These are phyloP conservation scores for Dysidea cf. avara DNA, from an alignment of 37 sponge, comb jelly and placozoan species.

Conservation along the genomic window DNA sequence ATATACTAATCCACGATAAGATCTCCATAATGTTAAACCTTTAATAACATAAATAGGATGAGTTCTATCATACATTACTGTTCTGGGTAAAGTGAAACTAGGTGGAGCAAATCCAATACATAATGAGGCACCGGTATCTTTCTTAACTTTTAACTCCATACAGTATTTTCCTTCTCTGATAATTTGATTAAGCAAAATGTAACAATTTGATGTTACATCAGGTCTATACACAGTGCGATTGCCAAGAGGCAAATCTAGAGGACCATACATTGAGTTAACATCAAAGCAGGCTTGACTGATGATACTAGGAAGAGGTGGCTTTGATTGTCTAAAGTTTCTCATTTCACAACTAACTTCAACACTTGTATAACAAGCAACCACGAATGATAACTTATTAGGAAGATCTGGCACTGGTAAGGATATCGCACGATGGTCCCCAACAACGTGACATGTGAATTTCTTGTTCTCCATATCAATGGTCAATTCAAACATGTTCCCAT, in stretches of 20 bases:
- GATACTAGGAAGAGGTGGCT: neutral
- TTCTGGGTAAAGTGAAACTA: conserved; percentile 21
- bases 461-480: no score
- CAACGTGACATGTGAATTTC: no score
- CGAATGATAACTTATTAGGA: no score
- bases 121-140: conserved; percentile 54
- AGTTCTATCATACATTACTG: conserved; percentile 7
- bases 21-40: conserved; percentile 37
- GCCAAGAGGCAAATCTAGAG: neutral
- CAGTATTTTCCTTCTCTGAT: conserved; percentile 18
- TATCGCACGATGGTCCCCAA: no score
- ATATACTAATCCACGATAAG: conserved; percentile 55
- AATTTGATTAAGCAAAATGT: conserved; percentile 22
- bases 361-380: no score
- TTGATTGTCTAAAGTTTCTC: no score
- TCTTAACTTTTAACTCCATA: conserved; percentile 18
- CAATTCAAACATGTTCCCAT: no score
- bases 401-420: no score
- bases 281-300: conserved; percentile 12
- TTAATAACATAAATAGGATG: conserved; percentile 40
- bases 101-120: conserved; percentile 39
- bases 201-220: conserved; percentile 23
- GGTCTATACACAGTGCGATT: neutral
- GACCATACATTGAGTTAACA: conserved; percentile 10
- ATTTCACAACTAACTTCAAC: no score